Conservation (phyloP, 2,888 invertebrate genomes). For the Ormyrus nitidulus region DNA sequence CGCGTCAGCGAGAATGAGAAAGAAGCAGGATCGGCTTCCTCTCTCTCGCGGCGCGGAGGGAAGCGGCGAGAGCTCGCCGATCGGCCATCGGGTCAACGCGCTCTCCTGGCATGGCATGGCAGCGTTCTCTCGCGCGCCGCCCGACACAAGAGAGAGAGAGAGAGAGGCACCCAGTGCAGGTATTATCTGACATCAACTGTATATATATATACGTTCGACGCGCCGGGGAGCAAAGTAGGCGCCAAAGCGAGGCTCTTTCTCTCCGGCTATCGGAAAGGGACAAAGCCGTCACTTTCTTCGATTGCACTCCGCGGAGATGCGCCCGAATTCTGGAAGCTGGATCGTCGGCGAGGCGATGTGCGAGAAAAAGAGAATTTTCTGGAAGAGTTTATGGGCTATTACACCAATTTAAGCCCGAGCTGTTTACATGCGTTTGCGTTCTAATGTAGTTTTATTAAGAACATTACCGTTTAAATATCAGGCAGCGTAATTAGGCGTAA, state of each 20-base stretch:
- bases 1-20: conserved; percentile 12
- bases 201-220: background rate
- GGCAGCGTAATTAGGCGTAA: too few relatives aligned
- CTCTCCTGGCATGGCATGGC: conserved; percentile 60
- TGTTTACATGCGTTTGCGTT: too few relatives aligned
- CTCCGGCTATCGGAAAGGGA: background rate
- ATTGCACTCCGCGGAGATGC: background rate
- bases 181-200: conserved; percentile 25
- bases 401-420: too few relatives aligned
- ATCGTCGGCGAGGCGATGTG: too few relatives aligned
- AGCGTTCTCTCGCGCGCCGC: background rate
- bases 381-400: too few relatives aligned
- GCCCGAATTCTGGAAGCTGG: too few relatives aligned
- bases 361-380: too few relatives aligned
- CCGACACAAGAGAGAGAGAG: background rate
- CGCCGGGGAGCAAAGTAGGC: background rate
- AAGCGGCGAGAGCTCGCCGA: conserved; percentile 53
- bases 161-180: background rate
- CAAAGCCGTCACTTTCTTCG: conserved; percentile 11
- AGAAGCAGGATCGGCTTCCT: too few relatives aligned
- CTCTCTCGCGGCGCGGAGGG: conserved; percentile 4
- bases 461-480: too few relatives aligned
- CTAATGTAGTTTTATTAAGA: too few relatives aligned
- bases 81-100: conserved; percentile 66
- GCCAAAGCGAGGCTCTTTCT: too few relatives aligned